phyloP scores from a whole-genome alignment of 2,888 invertebrate species.

The Melinopterus prodromus region DNA sequence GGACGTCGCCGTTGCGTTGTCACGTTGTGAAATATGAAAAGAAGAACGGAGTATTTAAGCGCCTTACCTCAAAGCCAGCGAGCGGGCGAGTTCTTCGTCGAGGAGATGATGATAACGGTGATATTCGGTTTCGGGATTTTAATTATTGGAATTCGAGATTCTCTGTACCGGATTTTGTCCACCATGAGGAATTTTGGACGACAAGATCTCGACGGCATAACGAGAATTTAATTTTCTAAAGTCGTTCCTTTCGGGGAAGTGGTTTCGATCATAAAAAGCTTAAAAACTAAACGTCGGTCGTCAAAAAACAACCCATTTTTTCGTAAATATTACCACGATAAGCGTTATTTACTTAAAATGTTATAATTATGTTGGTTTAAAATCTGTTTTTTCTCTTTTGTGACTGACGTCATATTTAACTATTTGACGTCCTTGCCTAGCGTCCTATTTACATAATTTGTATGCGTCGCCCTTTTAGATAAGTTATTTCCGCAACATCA shows the following conservation, averaged over 20 bases:
- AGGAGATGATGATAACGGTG: slow-evolving; percentile 4
- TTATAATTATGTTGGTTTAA: too few species aligned
- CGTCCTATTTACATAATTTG: too few species aligned
- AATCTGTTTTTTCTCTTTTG: too few species aligned
- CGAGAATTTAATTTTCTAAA: not conserved
- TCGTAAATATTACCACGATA: too few species aligned
- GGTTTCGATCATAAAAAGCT: too few species aligned
- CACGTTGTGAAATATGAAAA: not conserved
- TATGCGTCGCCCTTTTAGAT: too few species aligned
- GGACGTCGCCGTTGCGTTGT: not conserved
- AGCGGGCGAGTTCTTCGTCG: not conserved
- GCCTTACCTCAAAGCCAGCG: not conserved
- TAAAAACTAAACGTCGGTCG: too few species aligned
- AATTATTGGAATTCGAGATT: slow-evolving; percentile 4
- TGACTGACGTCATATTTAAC: too few species aligned
- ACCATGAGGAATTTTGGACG: not conserved
- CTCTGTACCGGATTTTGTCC: not conserved
- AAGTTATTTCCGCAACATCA: too few species aligned
- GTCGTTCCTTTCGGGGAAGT: not conserved
- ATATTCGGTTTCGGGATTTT: not conserved
- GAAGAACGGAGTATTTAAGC: not conserved
- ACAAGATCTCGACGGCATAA: not conserved
- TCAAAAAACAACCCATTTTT: too few species aligned
- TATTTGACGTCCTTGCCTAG: too few species aligned
- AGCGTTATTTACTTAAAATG: too few species aligned